A percentile compares a stretch with the other conserved stretches of the same genome.
phyloP scores from a whole-genome alignment of 2,113 vertebrate species.

The Pristiophorus japonicus region DNA sequence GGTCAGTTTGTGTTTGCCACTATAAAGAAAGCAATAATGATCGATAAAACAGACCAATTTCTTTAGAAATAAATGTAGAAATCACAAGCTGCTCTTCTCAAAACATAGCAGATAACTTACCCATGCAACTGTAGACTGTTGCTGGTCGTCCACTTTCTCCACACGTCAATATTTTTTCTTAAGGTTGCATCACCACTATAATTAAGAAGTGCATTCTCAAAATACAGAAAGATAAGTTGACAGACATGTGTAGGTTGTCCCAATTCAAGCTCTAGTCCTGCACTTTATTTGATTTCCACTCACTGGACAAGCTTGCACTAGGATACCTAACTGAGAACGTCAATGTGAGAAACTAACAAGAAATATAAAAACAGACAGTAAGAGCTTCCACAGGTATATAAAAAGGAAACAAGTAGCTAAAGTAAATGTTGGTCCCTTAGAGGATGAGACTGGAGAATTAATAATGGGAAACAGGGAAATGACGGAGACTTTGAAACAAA shows the following conservation, averaged over 20 bases:
- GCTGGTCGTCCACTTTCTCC: constrained; percentile 94
- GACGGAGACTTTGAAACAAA: no score
- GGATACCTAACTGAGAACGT: background rate
- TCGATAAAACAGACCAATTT: background rate
- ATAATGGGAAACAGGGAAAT: no score
- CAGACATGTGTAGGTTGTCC: background rate
- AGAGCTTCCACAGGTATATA: no score
- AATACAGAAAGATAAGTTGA: background rate
- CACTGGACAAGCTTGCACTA: no score
- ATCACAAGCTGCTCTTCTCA: background rate
- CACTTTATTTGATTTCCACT: background rate
- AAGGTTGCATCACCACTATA: constrained; percentile 89
- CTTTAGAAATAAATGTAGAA: background rate
- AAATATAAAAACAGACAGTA: no score
- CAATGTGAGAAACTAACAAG: no score
- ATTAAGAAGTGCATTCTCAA: constrained; percentile 34
- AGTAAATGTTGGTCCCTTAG: no score
- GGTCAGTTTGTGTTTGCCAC: no score
- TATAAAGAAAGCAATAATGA: background rate
- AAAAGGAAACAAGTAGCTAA: no score
- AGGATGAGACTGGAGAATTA: no score
- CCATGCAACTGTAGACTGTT: constrained; percentile 97
- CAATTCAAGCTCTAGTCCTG: background rate
- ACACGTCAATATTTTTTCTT: constrained; percentile 96
- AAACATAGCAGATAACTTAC: constrained; percentile 53